phyloP scores from a whole-genome alignment of 1,140 invertebrate species.

The Adelges cooleyi region DNA sequence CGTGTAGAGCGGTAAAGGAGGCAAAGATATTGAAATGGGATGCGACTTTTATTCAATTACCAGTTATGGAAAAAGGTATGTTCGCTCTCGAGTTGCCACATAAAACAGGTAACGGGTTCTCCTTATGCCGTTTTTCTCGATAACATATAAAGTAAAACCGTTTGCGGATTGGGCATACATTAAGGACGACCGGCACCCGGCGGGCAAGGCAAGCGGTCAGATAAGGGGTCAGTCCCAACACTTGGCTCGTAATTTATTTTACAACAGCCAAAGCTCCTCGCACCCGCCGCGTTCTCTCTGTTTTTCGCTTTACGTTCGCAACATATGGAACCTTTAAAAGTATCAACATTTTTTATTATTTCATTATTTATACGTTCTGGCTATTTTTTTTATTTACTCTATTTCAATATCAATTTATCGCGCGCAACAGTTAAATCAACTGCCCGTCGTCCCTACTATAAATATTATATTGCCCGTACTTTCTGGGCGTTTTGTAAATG shows the following conservation, averaged over 20 bases:
- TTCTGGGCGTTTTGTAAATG: too few species aligned
- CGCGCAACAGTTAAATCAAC: too few species aligned
- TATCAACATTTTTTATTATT: background rate
- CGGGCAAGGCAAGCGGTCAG: background rate
- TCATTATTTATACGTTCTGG: background rate
- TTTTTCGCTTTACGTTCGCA: slow-evolving; percentile 14
- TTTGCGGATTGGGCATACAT: too few species aligned
- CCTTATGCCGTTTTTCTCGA: background rate
- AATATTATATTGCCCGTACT: too few species aligned
- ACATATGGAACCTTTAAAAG: background rate
- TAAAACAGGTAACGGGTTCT: background rate
- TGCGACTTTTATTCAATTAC: slow-evolving; percentile 25
- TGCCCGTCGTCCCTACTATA: too few species aligned
- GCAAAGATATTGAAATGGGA: slow-evolving; percentile 2
- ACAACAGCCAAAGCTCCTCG: slow-evolving; percentile 1
- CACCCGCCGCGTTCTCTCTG: background rate
- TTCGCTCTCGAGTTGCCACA: background rate
- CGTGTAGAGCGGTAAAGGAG: background rate
- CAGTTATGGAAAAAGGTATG: background rate
- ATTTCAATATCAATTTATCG: too few species aligned
- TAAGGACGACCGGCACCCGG: background rate
- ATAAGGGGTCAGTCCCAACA: background rate
- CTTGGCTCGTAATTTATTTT: slow-evolving; percentile 22
- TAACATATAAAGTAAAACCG: too few species aligned
- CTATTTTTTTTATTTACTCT: too few species aligned